Base-by-base conservation (phyloP, 2,888 invertebrate species). In the Schizotus pectinicornis region DNA sequence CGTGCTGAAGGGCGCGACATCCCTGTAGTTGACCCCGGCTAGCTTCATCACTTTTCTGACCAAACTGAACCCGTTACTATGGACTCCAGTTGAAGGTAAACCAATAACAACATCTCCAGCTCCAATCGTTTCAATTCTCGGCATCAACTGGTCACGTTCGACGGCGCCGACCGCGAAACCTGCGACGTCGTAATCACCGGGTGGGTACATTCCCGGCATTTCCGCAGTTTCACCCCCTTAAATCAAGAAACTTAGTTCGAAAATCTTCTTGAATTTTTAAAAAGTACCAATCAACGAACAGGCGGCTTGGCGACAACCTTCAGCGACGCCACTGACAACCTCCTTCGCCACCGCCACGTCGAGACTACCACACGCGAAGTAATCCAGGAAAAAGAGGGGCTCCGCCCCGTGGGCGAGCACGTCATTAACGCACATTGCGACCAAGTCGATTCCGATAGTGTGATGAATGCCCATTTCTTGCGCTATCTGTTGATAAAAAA, bases 381-480 rank as follows among this genome's bases (percentile, higher is more conserved):
- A 98, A 83, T 99, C 98, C 11, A 99, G 82, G 81, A 99, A 98
- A 68, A 94, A 97, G 65, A 99, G 84, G 0, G 98, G 97, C 71
- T 95, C 94, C 0, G 97, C 98, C 39, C 97, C 98, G 61, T 95
- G 92, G 66, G 95, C 95, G 45, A 99, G 81, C 48, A 98, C 88
- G 79, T 98, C 97, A 81, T 99, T 99, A 41, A 94, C 97, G 75
- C 97, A 97, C 95, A 98, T 97, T 3, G 98, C 98, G 1, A 99
- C 96, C 32, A 99, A 83, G 80, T 99, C 99, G 68, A 94, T 90
- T 0, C 98, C 98, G 51, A 98, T 87, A 0, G 90, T 89, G 70
- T 89, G 86, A 79, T 94, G 95, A 52, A 89, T 85, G 9, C 87
- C 84, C 74, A 88, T 86, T 57, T 85, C 85, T 74, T 95, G 88